Percentiles rank a stretch among this genome's conserved stretches.
Evolutionary conservation across 2,888 invertebrate species (phyloP).

Genomic region (Trissoscelio sp.): DNA sequence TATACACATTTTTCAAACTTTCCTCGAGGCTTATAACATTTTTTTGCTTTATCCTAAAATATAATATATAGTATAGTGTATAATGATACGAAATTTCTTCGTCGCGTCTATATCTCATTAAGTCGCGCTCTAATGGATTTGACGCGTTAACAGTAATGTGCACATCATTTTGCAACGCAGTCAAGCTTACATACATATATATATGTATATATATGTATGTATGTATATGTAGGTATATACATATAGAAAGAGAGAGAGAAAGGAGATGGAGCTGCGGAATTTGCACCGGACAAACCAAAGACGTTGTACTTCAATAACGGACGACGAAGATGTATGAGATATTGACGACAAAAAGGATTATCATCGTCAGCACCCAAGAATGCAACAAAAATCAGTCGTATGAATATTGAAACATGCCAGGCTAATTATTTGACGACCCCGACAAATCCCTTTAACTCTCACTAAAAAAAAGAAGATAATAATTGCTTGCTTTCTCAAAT

Average conservation of each 20-base stretch:
- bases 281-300: constrained; percentile 57
- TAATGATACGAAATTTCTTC: constrained; percentile 28
- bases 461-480: no score
- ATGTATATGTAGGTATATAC: no score
- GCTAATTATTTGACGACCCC: constrained; percentile 8
- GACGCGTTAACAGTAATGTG: constrained; percentile 67
- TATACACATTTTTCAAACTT: no score
- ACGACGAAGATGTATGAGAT: constrained; percentile 35
- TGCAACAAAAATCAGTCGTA: constrained; percentile 22
- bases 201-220: no score
- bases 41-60: no score
- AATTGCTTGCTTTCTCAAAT: no score
- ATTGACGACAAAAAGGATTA: constrained; percentile 27
- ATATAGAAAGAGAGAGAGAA: no score
- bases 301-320: constrained; percentile 42
- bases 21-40: no score
- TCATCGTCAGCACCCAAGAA: constrained; percentile 2
- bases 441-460: not conserved
- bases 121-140: constrained; percentile 49
- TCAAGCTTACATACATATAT: constrained; percentile 33
- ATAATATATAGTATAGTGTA: constrained; percentile 28
- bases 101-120: constrained; percentile 34
- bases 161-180: constrained; percentile 65
- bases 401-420: constrained; percentile 5
- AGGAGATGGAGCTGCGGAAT: constrained; percentile 49